Base-by-base conservation (phyloP, 2,797 vertebrate genomes). In the Columba guinea region DNA sequence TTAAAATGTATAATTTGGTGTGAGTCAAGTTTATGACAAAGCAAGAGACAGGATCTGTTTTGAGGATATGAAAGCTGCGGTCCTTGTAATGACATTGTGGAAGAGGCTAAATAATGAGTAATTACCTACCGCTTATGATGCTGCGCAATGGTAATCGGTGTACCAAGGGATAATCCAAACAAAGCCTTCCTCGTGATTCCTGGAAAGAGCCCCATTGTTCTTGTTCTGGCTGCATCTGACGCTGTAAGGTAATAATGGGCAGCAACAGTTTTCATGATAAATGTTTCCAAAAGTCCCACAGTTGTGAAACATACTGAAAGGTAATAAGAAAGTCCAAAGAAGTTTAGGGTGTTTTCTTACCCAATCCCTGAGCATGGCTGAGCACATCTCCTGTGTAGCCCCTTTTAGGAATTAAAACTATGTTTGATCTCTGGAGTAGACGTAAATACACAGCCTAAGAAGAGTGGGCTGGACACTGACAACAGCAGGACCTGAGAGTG, bases 121-220 rank as follows among this genome's bases (percentile, higher is more conserved):
- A 90, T 91, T 51, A 68, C 88, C 51, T 64, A 11, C 58, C 3
- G 16, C 46, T 80, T 65, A 21, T 59, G 63, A 52, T 84, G 73
- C 46, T 87, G 9, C 5, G 3, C 49, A 35, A 8, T 28, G 56
- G 46, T 65, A 86, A 84, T 83, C 37, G 9, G 51, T 68, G 56
- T 56, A 63, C 23, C 27, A 34, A 65, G 48, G 59, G 76, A 82
- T 79, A 95, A 90, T 90, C 65, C 65, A 92, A 96, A 94, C 85
- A 87, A 87, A 93, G 64, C 20, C 67, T 85, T 94, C 94, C 93
- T 91, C 91, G 63, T 34, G 37, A 20, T 76, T 96, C 88, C 91
- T 68, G 76, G 89, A 96, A 96, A 82, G 44, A 22, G 65, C 59
- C 73, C 70, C 53, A 75, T 83, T 95, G 86, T 96, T 89, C 78